A percentile compares a stretch with the other conserved stretches of the same genome.
Evolutionary conservation across 2,888 invertebrate genomes (phyloP).

Genomic region (Hesperia comma): DNA sequence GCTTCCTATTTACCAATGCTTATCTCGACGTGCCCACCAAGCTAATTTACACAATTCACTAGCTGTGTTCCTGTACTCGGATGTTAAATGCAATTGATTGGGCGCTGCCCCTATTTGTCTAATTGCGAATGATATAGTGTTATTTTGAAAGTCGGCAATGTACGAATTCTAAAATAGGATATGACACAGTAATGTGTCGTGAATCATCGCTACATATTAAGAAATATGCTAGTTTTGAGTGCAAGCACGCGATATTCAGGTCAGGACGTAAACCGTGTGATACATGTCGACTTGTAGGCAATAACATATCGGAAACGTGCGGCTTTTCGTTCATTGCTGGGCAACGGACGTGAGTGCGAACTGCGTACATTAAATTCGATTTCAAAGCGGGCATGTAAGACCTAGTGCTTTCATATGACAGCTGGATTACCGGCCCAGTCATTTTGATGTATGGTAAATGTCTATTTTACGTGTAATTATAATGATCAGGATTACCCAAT

Average conservation of each 20-base stretch:
- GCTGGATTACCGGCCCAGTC: neutral
- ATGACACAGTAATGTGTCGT: slow-evolving; percentile 66
- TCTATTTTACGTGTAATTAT: neutral
- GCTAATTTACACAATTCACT: slow-evolving; percentile 40
- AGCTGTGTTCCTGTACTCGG: slow-evolving; percentile 46
- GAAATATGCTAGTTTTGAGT: slow-evolving; percentile 44
- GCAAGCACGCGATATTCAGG: slow-evolving; percentile 45
- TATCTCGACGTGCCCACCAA: slow-evolving; percentile 22
- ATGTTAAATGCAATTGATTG: slow-evolving; percentile 70
- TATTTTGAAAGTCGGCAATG: slow-evolving; percentile 70
- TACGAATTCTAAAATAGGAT: slow-evolving; percentile 72
- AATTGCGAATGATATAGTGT: slow-evolving; percentile 63
- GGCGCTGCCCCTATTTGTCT: slow-evolving; percentile 65
- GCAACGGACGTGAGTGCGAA: slow-evolving; percentile 23
- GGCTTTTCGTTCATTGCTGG: slow-evolving; percentile 17
- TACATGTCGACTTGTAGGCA: slow-evolving; percentile 29
- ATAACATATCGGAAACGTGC: slow-evolving; percentile 29
- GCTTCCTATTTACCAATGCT: slow-evolving; percentile 32
- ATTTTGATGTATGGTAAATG: slow-evolving; percentile 11
- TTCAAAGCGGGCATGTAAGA: neutral
- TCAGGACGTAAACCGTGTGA: slow-evolving; percentile 44
- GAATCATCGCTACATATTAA: slow-evolving; percentile 51
- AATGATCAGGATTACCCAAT: slow-evolving; percentile 58
- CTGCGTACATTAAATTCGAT: slow-evolving; percentile 2
- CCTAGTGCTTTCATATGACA: neutral